phyloP scores from a whole-genome alignment of 2,113 vertebrate species.

The Jacana jacana region DNA sequence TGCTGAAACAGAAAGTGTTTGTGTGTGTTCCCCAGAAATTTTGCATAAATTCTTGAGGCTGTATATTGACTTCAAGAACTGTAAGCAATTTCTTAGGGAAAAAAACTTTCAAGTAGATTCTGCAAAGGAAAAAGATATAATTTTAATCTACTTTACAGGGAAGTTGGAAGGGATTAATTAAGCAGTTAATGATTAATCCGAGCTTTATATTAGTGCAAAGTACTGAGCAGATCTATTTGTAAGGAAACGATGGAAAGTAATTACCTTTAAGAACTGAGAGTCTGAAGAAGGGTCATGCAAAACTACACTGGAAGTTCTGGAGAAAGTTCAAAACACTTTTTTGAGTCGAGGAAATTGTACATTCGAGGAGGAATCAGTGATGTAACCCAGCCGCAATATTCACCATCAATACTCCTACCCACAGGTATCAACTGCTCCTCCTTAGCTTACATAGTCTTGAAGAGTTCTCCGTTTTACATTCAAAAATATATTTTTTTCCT shows the following conservation, averaged over 20 bases:
- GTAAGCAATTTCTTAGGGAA: not conserved
- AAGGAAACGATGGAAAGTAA: not conserved
- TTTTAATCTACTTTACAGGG: slow-evolving; percentile 49
- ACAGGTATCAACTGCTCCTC: not conserved
- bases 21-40: not conserved
- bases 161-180: slow-evolving; percentile 1
- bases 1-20: not conserved
- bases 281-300: slow-evolving; percentile 18
- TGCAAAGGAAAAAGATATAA: not conserved
- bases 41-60: not conserved
- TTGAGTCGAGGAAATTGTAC: not conserved
- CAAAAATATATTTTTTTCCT: not conserved
- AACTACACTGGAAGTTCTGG: not conserved
- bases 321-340: not conserved
- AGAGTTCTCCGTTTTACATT: not conserved
- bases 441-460: not conserved
- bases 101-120: not conserved
- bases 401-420: not conserved
- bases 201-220: slow-evolving; percentile 23
- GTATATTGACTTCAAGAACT: not conserved
- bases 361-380: not conserved
- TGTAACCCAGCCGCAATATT: not conserved
- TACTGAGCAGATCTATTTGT: not conserved
- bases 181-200: slow-evolving; percentile 8
- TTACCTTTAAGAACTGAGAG: not conserved